A percentile compares a stretch with the other conserved stretches of the same genome.
Conservation (phyloP, 2,888 invertebrate species). For the Drosophila borealis region DNA sequence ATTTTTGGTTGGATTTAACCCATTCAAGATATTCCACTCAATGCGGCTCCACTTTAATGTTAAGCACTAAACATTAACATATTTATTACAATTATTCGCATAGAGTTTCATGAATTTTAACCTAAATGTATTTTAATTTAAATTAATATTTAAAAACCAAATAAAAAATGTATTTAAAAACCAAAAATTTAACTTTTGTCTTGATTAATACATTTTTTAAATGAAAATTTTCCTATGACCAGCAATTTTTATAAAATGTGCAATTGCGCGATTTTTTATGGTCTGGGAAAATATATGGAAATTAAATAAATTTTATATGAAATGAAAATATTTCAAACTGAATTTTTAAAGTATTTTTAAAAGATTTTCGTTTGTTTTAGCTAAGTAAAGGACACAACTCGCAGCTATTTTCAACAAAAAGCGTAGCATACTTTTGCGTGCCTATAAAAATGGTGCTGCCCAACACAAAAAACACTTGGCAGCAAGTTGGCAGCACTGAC, state of each 20-base stretch:
- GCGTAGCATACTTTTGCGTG: constrained; percentile 53
- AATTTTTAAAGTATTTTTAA: not conserved
- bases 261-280: not conserved
- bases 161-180: constrained; percentile 22
- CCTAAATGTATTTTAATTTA: constrained; percentile 43
- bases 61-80: constrained; percentile 41
- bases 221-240: no score
- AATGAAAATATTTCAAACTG: not conserved
- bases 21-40: constrained; percentile 4
- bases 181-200: no score
- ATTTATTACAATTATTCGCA: constrained; percentile 59
- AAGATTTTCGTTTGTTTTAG: not conserved
- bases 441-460: not conserved
- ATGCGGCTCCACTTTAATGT: constrained; percentile 10
- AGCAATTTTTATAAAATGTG: not conserved
- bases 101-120: constrained; percentile 41
- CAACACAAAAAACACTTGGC: not conserved
- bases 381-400: constrained; percentile 19
- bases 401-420: not conserved
- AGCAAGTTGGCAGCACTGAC: constrained; percentile 35
- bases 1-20: not conserved
- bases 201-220: no score
- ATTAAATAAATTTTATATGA: no score
- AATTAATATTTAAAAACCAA: constrained; percentile 36
- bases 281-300: no score